Evolutionary conservation across 35 echinoderm and acorn worm species (phyloP).

Genomic region (Apostichopus californicus): DNA sequence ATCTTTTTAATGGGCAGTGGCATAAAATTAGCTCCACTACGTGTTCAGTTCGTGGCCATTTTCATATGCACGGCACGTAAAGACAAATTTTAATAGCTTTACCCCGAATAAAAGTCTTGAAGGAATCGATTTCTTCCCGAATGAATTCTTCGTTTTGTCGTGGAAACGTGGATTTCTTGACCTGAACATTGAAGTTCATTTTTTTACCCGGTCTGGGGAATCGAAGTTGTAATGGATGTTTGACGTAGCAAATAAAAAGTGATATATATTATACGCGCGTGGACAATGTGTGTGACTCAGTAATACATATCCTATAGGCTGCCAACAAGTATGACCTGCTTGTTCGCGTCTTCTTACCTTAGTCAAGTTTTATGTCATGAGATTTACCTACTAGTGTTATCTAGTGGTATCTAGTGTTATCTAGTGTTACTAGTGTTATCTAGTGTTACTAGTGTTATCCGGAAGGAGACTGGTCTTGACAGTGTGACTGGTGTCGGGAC

Average conservation of each 20-base stretch:
- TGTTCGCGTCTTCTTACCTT: too few relatives aligned
- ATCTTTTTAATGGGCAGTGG: constrained; percentile 37
- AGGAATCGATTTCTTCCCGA: constrained; percentile 25
- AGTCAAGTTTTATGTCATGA: too few relatives aligned
- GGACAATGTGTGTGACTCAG: not conserved
- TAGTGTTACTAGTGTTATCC: too few relatives aligned
- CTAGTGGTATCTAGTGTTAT: too few relatives aligned
- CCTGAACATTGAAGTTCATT: not conserved
- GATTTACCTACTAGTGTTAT: too few relatives aligned
- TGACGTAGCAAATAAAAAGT: not conserved
- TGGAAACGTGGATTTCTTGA: not conserved
- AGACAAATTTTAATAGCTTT: constrained; percentile 44
- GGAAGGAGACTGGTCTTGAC: too few relatives aligned
- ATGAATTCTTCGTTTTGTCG: constrained; percentile 17
- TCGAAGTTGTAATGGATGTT: not conserved
- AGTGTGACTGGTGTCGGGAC: too few relatives aligned
- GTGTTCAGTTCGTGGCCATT: constrained; percentile 35
- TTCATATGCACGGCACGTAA: constrained; percentile 41
- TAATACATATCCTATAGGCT: not conserved
- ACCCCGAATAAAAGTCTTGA: constrained; percentile 23
- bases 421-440: too few relatives aligned
- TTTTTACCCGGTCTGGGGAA: not conserved
- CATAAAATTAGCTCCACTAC: constrained; percentile 18
- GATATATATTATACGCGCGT: not conserved
- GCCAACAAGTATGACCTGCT: too few relatives aligned